phyloP scores from a whole-genome alignment of 2,797 vertebrate species.

The Myotis findleyi region DNA sequence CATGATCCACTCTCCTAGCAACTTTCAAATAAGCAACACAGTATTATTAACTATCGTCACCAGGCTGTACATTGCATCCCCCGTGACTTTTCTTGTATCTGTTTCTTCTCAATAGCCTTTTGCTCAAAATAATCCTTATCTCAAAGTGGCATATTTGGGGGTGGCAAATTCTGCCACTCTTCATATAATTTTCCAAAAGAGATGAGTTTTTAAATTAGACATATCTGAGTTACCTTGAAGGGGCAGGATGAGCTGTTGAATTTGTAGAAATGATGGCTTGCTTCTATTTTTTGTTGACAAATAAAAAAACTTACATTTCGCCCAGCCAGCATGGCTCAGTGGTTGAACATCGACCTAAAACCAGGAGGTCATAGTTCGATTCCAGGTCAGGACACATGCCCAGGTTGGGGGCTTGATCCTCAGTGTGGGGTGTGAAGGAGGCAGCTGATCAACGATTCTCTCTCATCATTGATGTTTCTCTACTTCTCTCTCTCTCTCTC shows the following conservation, averaged over 20 bases:
- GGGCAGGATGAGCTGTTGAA: neutral
- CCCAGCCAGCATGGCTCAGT: too few species aligned
- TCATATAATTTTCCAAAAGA: conserved; percentile 31
- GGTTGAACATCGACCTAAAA: too few species aligned
- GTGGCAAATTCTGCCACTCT: neutral
- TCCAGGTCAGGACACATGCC: too few species aligned
- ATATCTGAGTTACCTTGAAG: neutral
- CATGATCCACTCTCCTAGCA: neutral
- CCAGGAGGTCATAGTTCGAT: too few species aligned
- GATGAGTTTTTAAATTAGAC: conserved; percentile 19
- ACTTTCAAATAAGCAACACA: neutral
- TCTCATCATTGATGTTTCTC: too few species aligned
- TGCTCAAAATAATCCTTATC: neutral
- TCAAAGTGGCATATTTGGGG: neutral
- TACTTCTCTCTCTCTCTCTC: too few species aligned
- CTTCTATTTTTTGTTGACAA: conserved; percentile 47
- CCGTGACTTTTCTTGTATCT: neutral
- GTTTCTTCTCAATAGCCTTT: neutral
- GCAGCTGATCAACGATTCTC: too few species aligned
- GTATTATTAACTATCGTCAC: neutral
- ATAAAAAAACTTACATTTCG: neutral
- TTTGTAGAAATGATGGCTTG: neutral
- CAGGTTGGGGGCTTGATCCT: too few species aligned
- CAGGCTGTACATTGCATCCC: neutral
- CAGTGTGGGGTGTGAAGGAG: too few species aligned